These are phyloP conservation scores for Lasiommata megera DNA, from an alignment of 2,888 invertebrate genomes.

Conservation along the genomic window DNA sequence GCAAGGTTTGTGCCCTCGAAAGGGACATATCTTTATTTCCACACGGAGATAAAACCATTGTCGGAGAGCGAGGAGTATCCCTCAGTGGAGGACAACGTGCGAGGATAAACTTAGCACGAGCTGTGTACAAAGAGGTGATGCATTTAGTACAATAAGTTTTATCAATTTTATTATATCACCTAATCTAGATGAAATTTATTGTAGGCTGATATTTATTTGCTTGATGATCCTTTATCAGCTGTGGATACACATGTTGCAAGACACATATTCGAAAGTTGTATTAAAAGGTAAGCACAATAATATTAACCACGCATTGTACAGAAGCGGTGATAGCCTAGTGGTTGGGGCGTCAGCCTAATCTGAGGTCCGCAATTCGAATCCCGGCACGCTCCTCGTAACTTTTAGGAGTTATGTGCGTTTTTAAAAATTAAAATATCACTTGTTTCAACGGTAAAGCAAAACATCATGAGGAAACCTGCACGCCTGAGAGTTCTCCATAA, in stretches of 20 bases:
- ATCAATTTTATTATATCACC: neutral
- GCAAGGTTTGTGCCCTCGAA: slow-evolving; percentile 87
- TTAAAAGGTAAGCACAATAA: slow-evolving; percentile 60
- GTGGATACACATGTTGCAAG: slow-evolving; percentile 87
- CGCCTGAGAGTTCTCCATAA: no score
- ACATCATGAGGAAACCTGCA: no score
- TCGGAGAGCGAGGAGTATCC: slow-evolving; percentile 92
- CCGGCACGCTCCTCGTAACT: no score
- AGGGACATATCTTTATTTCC: slow-evolving; percentile 88
- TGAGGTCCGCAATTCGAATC: no score
- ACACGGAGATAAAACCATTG: slow-evolving; percentile 90
- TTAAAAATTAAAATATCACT: no score
- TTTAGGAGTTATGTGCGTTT: no score
- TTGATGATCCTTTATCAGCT: slow-evolving; percentile 89
- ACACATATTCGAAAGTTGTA: slow-evolving; percentile 86
- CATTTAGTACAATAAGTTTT: neutral
- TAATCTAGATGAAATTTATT: slow-evolving; percentile 36
- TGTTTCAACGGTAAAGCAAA: no score
- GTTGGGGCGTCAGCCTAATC: no score
- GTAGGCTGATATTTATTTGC: slow-evolving; percentile 86
- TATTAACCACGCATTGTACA: no score
- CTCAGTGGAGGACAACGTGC: slow-evolving; percentile 92
- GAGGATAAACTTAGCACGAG: slow-evolving; percentile 82
- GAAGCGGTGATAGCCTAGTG: no score
- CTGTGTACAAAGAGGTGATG: slow-evolving; percentile 82